Evolutionary conservation across 2,797 vertebrate genomes (phyloP).

Genomic region (Setipinna tenuifilis): DNA sequence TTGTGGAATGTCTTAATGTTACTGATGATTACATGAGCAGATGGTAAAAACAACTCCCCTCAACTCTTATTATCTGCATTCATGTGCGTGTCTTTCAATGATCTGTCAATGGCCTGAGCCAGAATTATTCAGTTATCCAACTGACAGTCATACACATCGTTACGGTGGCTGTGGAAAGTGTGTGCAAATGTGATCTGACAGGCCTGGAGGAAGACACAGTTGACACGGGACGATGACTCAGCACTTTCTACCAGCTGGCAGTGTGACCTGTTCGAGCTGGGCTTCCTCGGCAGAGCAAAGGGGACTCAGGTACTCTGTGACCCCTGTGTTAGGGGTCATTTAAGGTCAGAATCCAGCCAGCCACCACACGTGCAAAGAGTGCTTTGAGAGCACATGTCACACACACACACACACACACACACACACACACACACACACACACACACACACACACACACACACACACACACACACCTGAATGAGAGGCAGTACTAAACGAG

Average conservation of each 20-base stretch:
- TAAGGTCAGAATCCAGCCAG: too few relatives aligned
- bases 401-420: too few relatives aligned
- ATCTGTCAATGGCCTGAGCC: not conserved
- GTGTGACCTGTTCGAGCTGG: not conserved
- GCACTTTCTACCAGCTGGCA: not conserved
- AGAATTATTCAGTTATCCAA: not conserved
- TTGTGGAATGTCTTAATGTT: not conserved
- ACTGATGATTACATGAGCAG: not conserved
- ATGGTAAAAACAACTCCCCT: not conserved
- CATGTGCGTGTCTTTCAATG: not conserved
- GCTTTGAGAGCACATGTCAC: not conserved
- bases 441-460: too few relatives aligned
- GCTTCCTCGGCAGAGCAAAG: not conserved
- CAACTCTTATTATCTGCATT: not conserved
- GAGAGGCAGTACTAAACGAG: too few relatives aligned
- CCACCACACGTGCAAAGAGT: not conserved
- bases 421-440: too few relatives aligned
- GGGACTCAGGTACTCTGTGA: not conserved
- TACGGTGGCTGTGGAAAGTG: not conserved
- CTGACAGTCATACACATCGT: not conserved
- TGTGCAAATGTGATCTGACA: not conserved
- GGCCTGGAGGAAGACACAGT: not conserved
- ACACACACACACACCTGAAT: too few relatives aligned
- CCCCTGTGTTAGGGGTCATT: not conserved
- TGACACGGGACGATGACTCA: not conserved